Conservation (phyloP, 2,888 invertebrate genomes). For the Ichneumoninae sp. region DNA sequence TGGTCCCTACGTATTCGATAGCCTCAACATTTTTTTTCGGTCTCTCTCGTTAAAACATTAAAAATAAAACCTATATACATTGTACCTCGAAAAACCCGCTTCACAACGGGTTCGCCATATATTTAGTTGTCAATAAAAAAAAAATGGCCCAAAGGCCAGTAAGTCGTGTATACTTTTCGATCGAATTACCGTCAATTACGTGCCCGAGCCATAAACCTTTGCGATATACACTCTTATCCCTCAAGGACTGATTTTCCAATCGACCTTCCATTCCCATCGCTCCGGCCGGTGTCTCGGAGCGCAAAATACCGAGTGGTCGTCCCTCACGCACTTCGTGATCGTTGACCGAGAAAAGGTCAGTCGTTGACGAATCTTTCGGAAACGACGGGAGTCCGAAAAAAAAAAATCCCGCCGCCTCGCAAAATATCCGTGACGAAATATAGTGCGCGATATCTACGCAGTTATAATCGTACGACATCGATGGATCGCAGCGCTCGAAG, state of each 20-base stretch:
- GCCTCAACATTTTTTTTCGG: too few relatives aligned
- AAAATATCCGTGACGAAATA: background rate
- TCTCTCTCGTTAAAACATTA: too few relatives aligned
- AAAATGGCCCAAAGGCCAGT: too few relatives aligned
- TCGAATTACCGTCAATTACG: background rate
- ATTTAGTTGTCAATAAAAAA: too few relatives aligned
- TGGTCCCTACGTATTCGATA: too few relatives aligned
- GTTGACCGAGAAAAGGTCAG: slow-evolving; percentile 54
- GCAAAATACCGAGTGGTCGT: slow-evolving; percentile 35
- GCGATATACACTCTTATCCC: background rate
- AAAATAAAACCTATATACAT: too few relatives aligned
- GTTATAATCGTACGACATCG: slow-evolving; percentile 56
- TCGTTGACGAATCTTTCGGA: slow-evolving; percentile 5
- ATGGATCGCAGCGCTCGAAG: slow-evolving; percentile 55
- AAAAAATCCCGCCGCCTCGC: background rate
- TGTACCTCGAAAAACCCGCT: too few relatives aligned
- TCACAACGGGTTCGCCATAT: too few relatives aligned
- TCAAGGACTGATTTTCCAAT: background rate
- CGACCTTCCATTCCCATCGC: slow-evolving; percentile 13
- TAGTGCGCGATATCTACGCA: background rate
- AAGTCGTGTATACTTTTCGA: background rate
- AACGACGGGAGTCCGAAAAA: slow-evolving; percentile 3
- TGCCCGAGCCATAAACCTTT: background rate
- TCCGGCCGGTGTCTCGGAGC: background rate
- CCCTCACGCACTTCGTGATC: slow-evolving; percentile 53